Evolutionary conservation across 2,888 invertebrate species (phyloP), one percentile per base, ranked within the genome.

Genomic region (Camptogramma bilineatum): DNA sequence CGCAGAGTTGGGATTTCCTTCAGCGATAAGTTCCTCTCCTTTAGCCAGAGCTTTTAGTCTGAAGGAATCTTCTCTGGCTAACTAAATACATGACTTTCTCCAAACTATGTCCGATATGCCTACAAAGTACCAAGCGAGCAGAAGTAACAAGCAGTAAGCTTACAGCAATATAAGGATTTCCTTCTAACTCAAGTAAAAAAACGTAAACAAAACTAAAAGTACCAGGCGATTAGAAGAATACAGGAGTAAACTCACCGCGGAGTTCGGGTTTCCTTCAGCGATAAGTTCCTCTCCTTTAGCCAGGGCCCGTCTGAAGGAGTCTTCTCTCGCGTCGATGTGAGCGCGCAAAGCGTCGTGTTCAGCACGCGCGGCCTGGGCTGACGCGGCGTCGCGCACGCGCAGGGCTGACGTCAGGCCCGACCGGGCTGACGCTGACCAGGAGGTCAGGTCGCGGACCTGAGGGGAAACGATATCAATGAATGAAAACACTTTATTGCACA

Each of bases 341-440:
- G 90, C 88, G 42, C 86, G 79, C 63, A 85, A 77, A 0, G 90
- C 90, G 68, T 85, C 86, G 81, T 91, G 91, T 80, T 98, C 98
- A 0, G 96, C 96, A 83, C 97, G 84, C 95, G 69, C 93, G 0
- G 95, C 95, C 80, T 98, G 97, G 13, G 98, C 97, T 96, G 95
- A 0, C 95, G 96, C 0, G 2, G 97, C 97, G 86, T 97, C 97
- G 46, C 98, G 94, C 3, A 97, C 96, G 80, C 96, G 96, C 19
- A 96, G 94, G 0, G 96, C 94, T 13, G 97, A 94, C 4, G 97
- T 88, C 79, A 96, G 96, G 13, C 95, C 94, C 0, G 97, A 95
- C 68, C 97, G 95, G 13, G 98, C 92, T 61, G 96, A 95, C 13
- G 95, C 94, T 0, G 97, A 96, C 99, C 99, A 99, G 19, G 96